Evolutionary conservation across 2,113 vertebrate species (phyloP), one percentile per base, ranked within the genome.

Genomic region (Stercorarius parasiticus): DNA sequence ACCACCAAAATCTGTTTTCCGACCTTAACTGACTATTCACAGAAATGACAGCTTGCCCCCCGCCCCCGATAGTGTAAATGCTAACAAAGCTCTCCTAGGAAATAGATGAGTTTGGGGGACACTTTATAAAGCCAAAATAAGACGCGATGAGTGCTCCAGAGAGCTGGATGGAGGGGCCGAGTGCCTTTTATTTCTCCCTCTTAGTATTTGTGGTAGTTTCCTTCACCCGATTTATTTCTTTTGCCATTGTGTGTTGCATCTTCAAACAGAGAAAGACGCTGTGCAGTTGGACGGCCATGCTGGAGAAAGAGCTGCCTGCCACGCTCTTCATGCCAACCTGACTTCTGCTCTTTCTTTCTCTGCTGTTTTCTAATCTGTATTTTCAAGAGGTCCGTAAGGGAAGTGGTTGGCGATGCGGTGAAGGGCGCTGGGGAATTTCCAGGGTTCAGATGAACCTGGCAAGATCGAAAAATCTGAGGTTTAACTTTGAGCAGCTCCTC

Each of bases 1-100:
- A 82, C 94, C 88, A 90, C 88, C 83, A 87, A 90, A 96, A 91
- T 83, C 88, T 92, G 82, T 95, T 97, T 95, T 89, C 53, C 0
- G n/a, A 93, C 84, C 81, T 96, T 88, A 67, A n/a, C 69, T 16
- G 50, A 77, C 94, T 95, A 72, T 90, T 96, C 83, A 76, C 52
- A 87, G 56, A 82, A 34, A 76, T 45, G 61, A 69, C 78, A 82
- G 29, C 80, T 53, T 30, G 56, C 49, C 18, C 53, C 8, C 22
- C 50, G 40, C 40, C 40, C 78, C 62, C 27, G 17, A 93, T 14
- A 66, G 61, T 36, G 82, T 72, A 92, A 86, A 86, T 69, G 36
- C 43, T 53, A 62, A 45, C 27, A 86, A 82, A 80, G 47, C 58
- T 88, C 40, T 87, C n/a, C 55, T 59, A 66, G 83, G 86, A 88